A percentile compares a stretch with the other conserved stretches of the same genome.
These are phyloP conservation scores for Saccostrea echinata DNA, from an alignment of 1,140 invertebrate species.

Conservation along the genomic window DNA sequence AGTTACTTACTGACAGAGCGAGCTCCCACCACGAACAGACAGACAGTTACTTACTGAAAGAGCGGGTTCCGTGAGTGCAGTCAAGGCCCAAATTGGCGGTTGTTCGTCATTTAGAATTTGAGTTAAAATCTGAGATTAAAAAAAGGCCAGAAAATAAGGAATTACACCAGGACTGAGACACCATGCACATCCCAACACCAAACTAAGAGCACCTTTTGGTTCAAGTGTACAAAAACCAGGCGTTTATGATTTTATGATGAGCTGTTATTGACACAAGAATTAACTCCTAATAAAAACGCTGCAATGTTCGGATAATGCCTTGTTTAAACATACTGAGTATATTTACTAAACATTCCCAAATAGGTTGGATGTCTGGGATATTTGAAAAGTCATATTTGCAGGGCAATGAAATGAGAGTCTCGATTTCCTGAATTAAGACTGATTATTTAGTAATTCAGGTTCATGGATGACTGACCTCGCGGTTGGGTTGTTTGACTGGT, in stretches of 20 bases:
- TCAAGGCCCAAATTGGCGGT: not conserved
- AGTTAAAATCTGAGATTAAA: conserved; percentile 15
- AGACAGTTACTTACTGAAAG: no score
- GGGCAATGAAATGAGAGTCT: conserved; percentile 6
- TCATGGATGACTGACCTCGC: conserved; percentile 28
- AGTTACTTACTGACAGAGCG: not conserved
- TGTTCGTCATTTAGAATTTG: conserved; percentile 30
- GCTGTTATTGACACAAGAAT: conserved; percentile 38
- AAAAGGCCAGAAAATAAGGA: conserved; percentile 31
- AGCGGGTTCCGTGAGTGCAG: not conserved
- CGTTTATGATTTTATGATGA: conserved; percentile 33
- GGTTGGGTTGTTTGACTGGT: conserved; percentile 92
- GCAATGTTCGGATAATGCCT: conserved; percentile 16
- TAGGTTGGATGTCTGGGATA: conserved; percentile 8
- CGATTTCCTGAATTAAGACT: not conserved
- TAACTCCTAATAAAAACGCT: conserved; percentile 29
- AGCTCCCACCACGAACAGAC: not conserved
- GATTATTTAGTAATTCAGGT: not conserved
- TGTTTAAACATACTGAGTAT: conserved; percentile 35
- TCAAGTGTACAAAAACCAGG: conserved; percentile 24
- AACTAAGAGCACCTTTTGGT: not conserved
- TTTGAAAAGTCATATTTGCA: conserved; percentile 37
- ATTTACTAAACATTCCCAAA: conserved; percentile 26
- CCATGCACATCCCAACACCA: conserved; percentile 35
- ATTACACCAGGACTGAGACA: not conserved